Evolutionary conservation across 2,797 vertebrate genomes (phyloP).

Genomic region (Huso huso): DNA sequence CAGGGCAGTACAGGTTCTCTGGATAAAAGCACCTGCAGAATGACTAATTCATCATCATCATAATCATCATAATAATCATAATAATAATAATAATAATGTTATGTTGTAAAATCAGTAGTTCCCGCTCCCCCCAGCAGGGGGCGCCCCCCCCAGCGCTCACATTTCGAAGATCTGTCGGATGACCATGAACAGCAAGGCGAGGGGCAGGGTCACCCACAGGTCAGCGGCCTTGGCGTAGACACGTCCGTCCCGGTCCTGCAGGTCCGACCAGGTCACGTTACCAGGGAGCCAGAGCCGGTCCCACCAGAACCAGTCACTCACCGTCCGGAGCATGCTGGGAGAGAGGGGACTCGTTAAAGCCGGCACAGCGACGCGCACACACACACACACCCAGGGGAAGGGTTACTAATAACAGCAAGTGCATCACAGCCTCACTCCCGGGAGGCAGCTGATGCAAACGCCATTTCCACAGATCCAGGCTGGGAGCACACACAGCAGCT

Average conservation of each 20-base stretch:
- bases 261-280: constrained; percentile 86
- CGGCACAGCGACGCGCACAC: neutral
- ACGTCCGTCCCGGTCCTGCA: constrained; percentile 76
- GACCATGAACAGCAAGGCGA: constrained; percentile 81
- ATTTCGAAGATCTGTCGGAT: constrained; percentile 83
- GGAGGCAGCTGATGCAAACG: neutral
- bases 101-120: too few species aligned
- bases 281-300: constrained; percentile 84
- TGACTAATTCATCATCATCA: too few species aligned
- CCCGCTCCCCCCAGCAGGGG: too few species aligned
- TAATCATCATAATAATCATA: too few species aligned
- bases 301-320: constrained; percentile 87
- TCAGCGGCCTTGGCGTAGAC: constrained; percentile 78
- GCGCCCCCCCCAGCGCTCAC: constrained; percentile 51
- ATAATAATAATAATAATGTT: too few species aligned
- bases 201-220: constrained; percentile 78
- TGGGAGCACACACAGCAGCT: too few species aligned
- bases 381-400: neutral
- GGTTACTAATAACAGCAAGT: neutral
- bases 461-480: neutral
- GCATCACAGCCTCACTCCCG: neutral
- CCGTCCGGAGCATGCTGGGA: constrained; percentile 73
- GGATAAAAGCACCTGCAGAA: too few species aligned
- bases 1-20: too few species aligned
- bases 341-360: neutral